These are phyloP conservation scores for Rhopalosiphum maidis DNA, from an alignment of 1,140 invertebrate species.

Conservation along the genomic window DNA sequence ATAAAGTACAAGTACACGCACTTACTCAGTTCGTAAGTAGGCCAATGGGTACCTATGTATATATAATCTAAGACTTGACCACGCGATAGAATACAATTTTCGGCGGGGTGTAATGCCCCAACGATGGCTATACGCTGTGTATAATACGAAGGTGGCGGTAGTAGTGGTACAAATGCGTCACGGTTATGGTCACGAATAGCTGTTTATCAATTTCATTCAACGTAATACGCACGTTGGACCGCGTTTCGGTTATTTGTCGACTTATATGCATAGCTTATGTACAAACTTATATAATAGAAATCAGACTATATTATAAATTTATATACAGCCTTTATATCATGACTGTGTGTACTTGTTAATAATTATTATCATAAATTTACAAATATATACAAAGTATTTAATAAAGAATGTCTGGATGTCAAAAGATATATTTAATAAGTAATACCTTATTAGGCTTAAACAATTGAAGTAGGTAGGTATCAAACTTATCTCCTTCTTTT, in stretches of 20 bases:
- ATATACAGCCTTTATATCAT: too few species aligned
- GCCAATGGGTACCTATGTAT: conserved; percentile 29
- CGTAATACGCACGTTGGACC: neutral
- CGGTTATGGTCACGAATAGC: conserved; percentile 12
- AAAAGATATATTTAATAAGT: too few species aligned
- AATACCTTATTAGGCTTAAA: too few species aligned
- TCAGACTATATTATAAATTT: too few species aligned
- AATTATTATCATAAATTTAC: too few species aligned
- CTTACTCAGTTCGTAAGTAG: conserved; percentile 15
- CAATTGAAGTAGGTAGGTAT: too few species aligned
- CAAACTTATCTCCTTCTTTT: too few species aligned
- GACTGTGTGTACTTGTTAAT: too few species aligned
- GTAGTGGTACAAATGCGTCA: neutral
- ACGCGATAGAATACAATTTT: conserved; percentile 42
- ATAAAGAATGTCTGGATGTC: too few species aligned
- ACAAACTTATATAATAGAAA: too few species aligned
- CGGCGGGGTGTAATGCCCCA: conserved; percentile 33
- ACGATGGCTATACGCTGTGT: neutral
- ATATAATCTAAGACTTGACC: conserved; percentile 28
- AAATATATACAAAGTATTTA: too few species aligned
- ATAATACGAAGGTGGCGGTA: neutral
- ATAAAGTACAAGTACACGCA: neutral
- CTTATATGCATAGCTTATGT: neutral
- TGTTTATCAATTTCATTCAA: conserved; percentile 42
- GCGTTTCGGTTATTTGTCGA: neutral